phyloP scores from a whole-genome alignment of 2,888 invertebrate species.

The Celastrina argiolus region DNA sequence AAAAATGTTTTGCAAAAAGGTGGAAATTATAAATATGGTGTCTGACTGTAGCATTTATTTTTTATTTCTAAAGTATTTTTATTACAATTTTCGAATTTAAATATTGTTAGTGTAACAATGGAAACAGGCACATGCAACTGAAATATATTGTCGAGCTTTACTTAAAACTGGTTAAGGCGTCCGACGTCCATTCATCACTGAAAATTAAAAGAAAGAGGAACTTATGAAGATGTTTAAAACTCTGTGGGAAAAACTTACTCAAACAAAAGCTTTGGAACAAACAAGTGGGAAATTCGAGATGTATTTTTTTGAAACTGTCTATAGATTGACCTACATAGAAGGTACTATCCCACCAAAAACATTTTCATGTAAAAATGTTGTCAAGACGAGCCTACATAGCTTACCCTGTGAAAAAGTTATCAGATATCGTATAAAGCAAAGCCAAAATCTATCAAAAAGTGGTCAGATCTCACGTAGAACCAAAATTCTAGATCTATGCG shows the following conservation, averaged over 20 bases:
- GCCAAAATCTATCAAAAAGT: no score
- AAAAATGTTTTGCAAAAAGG: no score
- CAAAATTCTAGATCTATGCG: no score
- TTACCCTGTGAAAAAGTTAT: no score
- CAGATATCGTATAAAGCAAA: no score
- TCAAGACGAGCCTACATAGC: no score
- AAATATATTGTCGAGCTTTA: background rate
- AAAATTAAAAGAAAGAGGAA: background rate
- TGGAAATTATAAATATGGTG: no score
- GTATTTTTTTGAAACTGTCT: slow-evolving; percentile 57
- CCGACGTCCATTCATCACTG: background rate
- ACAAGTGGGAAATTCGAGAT: slow-evolving; percentile 54
- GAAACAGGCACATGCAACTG: background rate
- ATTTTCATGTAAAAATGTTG: no score
- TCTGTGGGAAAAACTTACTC: slow-evolving; percentile 48
- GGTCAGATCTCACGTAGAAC: no score
- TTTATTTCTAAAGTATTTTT: background rate
- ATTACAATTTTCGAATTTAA: background rate
- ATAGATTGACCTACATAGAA: slow-evolving; percentile 52
- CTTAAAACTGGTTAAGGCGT: background rate
- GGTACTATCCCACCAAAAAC: no score
- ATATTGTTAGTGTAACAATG: background rate
- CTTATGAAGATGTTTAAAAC: slow-evolving; percentile 43
- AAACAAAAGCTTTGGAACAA: slow-evolving; percentile 51
- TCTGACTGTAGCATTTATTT: no score